A percentile compares a stretch with the other conserved stretches of the same genome.
phyloP scores from a whole-genome alignment of 2,113 vertebrate genomes.

The Microtus montanus region DNA sequence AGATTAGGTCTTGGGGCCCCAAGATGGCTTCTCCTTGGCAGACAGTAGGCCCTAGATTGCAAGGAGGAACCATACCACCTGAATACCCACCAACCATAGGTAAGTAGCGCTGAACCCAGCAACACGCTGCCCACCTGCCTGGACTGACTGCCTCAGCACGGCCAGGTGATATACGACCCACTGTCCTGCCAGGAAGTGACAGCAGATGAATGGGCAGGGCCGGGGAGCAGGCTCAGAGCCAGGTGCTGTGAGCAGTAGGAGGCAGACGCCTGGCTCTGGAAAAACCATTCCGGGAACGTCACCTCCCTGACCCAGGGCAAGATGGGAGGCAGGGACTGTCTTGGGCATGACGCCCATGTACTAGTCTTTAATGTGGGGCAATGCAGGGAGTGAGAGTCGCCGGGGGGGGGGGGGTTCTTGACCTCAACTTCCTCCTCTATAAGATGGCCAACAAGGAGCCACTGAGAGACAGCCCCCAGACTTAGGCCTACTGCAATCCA shows the following conservation, averaged over 20 bases:
- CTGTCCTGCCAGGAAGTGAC: conserved; percentile 71
- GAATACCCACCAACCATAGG: background rate
- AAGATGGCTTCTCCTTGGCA: background rate
- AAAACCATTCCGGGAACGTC: conserved; percentile 71
- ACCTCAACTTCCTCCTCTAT: conserved; percentile 37
- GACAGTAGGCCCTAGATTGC: background rate
- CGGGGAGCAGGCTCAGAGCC: conserved; percentile 64
- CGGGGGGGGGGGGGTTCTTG: background rate
- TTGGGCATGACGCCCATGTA: background rate
- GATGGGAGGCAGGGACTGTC: background rate
- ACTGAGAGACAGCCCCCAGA: background rate
- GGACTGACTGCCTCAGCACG: background rate
- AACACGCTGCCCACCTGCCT: background rate
- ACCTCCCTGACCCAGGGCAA: conserved; percentile 22
- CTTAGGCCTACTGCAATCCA: background rate
- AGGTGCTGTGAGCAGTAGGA: conserved; percentile 17
- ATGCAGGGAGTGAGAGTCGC: background rate
- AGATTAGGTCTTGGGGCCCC: background rate
- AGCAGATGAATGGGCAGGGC: conserved; percentile 63
- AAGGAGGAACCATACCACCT: background rate
- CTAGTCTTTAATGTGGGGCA: background rate
- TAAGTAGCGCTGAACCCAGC: background rate
- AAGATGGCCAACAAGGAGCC: background rate
- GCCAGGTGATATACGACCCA: conserved; percentile 43
- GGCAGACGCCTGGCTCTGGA: conserved; percentile 49